Base-by-base conservation (phyloP, 2,113 vertebrate species). In the Cichladusa arquata region DNA sequence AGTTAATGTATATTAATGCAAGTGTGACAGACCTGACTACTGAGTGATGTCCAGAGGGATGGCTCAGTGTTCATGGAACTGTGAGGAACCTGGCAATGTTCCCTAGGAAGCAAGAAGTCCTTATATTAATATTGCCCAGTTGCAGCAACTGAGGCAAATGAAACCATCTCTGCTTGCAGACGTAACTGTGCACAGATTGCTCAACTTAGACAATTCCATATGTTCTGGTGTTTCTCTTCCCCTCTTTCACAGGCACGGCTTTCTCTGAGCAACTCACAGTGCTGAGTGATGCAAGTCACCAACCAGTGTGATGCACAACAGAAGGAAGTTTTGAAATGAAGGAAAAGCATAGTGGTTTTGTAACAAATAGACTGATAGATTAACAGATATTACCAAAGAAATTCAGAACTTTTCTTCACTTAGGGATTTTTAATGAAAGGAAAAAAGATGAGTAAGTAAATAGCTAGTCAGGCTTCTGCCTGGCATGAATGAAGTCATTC, bases 101-200 rank as follows among this genome's bases (percentile, higher is more conserved):
- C 73, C 69, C 42, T 8, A 45, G 53, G 53, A 82, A 87, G 66
- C 20, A 57, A 94, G 74, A 93, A 94, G 62, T 57, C 81, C 91
- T 57, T 85, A 83, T 82, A 95, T 86, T 84, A 94, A 96, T 91
- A 92, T 31, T 67, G 56, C 54, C 81, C 79, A 19, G 74, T 70
- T 62, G 58, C 62, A 62, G 74, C 53, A 86, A 80, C 54, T 62
- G 61, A 87, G 53, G 40, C 11, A 11, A 86, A 48, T 42, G 54
- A 94, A 94, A 66, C 40, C 14, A 34, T 82, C 61, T 66, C 54
- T 69, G 53, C 70, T 89, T 14, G 1, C 34, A 88, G 62, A 54
- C 73, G 69, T 53, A 60, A 82, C 6, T 80, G 78, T 12, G 4
- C 58, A 60, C 81, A 86, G 81, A 92, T 80, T 91, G 84, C 56